Conservation (phyloP, 2,888 invertebrate genomes). For the Sylvicola cinctus region DNA sequence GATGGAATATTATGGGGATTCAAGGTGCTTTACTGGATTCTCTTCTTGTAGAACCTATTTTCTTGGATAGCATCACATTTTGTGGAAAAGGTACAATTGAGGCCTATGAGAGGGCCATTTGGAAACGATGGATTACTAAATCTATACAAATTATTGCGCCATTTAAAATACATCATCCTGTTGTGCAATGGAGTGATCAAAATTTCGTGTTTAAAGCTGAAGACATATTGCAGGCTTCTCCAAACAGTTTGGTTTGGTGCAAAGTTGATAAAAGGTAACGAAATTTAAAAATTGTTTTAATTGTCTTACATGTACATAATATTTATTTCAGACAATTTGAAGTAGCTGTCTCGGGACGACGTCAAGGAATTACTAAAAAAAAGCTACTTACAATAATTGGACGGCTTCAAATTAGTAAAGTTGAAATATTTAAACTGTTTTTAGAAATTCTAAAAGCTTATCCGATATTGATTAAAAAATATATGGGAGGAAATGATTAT, state of each 20-base stretch:
- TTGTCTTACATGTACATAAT: conserved; percentile 5
- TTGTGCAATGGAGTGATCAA: conserved; percentile 10
- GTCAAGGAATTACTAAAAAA: conserved; percentile 59
- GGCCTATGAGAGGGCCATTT: conserved; percentile 33
- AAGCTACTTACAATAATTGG: conserved; percentile 19
- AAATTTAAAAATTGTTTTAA: conserved; percentile 12
- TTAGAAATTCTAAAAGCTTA: conserved; percentile 21
- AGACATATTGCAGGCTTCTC: conserved; percentile 27
- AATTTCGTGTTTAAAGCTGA: conserved; percentile 27
- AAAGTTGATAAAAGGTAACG: conserved; percentile 24
- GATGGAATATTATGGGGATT: conserved; percentile 69
- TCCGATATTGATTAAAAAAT: conserved; percentile 11
- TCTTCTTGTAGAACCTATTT: conserved; percentile 43
- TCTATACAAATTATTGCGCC: conserved; percentile 8
- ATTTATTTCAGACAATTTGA: conserved; percentile 35
- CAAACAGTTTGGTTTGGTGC: conserved; percentile 40
- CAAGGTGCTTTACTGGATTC: conserved; percentile 63
- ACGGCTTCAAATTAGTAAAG: conserved; percentile 33
- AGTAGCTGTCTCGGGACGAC: conserved; percentile 55
- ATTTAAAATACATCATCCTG: conserved; percentile 13
- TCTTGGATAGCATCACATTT: conserved; percentile 47
- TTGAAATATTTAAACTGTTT: conserved; percentile 30
- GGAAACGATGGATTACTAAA: conserved; percentile 20
- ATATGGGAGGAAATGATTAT: conserved; percentile 6
- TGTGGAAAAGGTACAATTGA: conserved; percentile 33